phyloP scores from a whole-genome alignment of 2,888 invertebrate genomes.

The Leptopilina drosophilae region DNA sequence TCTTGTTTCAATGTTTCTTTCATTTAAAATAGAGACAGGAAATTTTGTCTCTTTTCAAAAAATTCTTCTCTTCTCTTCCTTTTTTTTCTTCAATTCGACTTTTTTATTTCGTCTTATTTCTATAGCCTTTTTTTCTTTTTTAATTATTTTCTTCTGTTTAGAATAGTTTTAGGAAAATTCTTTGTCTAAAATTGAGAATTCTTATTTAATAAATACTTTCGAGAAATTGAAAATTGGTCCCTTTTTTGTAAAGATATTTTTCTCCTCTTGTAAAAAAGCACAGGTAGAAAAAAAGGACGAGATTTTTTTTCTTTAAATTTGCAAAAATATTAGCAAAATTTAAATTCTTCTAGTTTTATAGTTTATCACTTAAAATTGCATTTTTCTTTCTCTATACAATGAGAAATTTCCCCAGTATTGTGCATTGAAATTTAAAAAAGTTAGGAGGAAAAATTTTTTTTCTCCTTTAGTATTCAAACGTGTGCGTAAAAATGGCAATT shows the following conservation, averaged over 20 bases:
- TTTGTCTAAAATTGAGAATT: neutral
- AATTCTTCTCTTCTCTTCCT: too few species aligned
- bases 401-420: neutral
- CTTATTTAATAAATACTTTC: conserved; percentile 12
- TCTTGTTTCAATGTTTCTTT: too few species aligned
- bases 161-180: too few species aligned
- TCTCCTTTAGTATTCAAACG: neutral
- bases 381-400: too few species aligned
- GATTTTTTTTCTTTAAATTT: neutral
- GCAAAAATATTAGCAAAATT: conserved; percentile 11
- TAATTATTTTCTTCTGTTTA: too few species aligned
- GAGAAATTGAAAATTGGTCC: conserved; percentile 32
- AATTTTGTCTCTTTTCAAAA: too few species aligned
- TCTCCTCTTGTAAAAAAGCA: neutral
- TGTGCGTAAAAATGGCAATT: neutral
- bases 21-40: too few species aligned
- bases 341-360: neutral
- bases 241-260: neutral
- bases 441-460: neutral
- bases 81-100: too few species aligned
- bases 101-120: too few species aligned
- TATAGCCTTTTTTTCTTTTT: too few species aligned
- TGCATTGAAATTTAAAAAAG: neutral
- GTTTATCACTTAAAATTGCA: too few species aligned
- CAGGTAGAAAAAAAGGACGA: neutral